A percentile compares a stretch with the other conserved stretches of the same genome.
Evolutionary conservation across 2,113 vertebrate species (phyloP).

Genomic region (Antigone vipio): DNA sequence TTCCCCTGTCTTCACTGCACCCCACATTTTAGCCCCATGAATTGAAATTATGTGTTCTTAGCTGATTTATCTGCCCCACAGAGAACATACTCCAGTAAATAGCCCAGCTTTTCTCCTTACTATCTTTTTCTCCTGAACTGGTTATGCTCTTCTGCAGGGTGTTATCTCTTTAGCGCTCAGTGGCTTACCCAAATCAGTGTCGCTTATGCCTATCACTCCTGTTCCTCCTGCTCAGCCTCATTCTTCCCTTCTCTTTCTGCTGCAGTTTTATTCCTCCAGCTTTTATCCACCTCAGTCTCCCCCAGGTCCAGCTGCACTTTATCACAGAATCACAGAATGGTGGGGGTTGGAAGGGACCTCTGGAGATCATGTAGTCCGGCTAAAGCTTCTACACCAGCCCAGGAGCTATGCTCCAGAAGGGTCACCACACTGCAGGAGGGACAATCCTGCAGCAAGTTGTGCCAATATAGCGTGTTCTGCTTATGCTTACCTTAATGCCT

Average conservation of each 20-base stretch:
- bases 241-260: not conserved
- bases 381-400: not conserved
- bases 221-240: slow-evolving; percentile 3
- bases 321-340: not conserved
- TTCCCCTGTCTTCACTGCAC: not conserved
- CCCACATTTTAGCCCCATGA: not conserved
- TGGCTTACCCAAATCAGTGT: not conserved
- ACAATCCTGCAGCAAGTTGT: not conserved
- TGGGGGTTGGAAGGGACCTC: too few species aligned
- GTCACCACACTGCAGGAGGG: not conserved
- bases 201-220: not conserved
- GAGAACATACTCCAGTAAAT: not conserved
- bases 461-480: not conserved
- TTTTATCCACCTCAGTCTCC: not conserved
- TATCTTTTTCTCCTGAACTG: not conserved
- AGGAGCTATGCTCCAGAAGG: not conserved
- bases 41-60: not conserved
- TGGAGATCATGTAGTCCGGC: too few species aligned
- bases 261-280: not conserved
- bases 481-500: not conserved
- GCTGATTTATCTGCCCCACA: not conserved
- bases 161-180: not conserved
- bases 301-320: not conserved
- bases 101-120: not conserved
- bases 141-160: not conserved